These are phyloP conservation scores for Synanthedon tipuliformis DNA, from an alignment of 2,888 invertebrate species.

Conservation along the genomic window DNA sequence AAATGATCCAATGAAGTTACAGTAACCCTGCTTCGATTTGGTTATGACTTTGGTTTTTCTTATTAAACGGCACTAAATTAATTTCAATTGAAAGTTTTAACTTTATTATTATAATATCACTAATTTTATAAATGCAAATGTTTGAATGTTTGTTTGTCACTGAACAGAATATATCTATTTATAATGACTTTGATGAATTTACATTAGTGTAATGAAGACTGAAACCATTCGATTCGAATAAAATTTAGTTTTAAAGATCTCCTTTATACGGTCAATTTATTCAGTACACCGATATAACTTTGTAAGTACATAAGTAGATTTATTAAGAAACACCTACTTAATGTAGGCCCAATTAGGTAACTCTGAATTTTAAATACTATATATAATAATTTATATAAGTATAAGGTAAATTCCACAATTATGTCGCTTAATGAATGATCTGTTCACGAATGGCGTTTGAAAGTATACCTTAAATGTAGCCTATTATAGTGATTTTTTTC, in stretches of 20 bases:
- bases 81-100: slow-evolving; percentile 1
- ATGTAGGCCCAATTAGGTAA: background rate
- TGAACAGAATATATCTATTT: background rate
- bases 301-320: no score
- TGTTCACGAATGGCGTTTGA: slow-evolving; percentile 3
- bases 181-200: no score
- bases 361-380: background rate
- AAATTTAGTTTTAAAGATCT: no score
- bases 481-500: slow-evolving; percentile 40
- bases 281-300: no score
- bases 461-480: slow-evolving; percentile 14
- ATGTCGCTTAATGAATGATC: background rate
- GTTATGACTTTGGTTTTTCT: slow-evolving; percentile 23
- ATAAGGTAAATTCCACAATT: background rate
- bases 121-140: background rate
- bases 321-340: background rate
- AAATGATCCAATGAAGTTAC: slow-evolving; percentile 25
- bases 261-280: no score
- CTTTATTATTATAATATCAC: background rate
- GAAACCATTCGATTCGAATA: no score
- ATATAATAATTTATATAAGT: no score
- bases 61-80: background rate
- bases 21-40: slow-evolving; percentile 35
- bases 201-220: no score
- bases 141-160: background rate